A percentile compares a stretch with the other conserved stretches of the same genome.
These are phyloP conservation scores for Beaufortia kweichowensis DNA, from an alignment of 2,113 vertebrate species.

Conservation along the genomic window DNA sequence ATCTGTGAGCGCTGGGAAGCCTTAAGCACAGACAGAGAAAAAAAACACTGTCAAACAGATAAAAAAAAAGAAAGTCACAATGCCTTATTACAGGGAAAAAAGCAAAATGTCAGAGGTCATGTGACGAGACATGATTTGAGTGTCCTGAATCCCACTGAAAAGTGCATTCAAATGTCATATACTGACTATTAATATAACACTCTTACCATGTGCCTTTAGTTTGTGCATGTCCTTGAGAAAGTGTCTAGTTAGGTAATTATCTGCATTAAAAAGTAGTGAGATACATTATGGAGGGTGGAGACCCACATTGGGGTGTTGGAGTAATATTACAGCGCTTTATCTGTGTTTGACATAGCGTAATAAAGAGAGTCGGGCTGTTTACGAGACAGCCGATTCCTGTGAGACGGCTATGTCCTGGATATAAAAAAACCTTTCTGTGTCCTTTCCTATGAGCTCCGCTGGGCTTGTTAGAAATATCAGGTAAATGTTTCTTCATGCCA, in stretches of 20 bases:
- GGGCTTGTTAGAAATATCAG: neutral
- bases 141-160: neutral
- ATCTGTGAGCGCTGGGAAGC: neutral
- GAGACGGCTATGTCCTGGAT: neutral
- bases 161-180: conserved; percentile 26
- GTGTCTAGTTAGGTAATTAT: neutral
- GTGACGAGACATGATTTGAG: conserved; percentile 4
- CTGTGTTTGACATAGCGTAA: conserved; percentile 16
- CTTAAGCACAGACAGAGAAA: neutral
- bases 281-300: neutral
- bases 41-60: neutral
- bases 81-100: neutral
- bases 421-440: neutral
- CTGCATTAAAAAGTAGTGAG: neutral
- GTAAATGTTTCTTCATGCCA: neutral
- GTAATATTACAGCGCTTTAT: neutral
- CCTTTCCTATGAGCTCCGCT: neutral
- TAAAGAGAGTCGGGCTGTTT: conserved; percentile 18
- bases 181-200: conserved; percentile 2
- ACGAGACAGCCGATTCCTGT: neutral
- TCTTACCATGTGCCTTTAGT: neutral
- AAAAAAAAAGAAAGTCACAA: neutral
- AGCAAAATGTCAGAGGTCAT: neutral
- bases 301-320: neutral
- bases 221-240: neutral